phyloP scores from a whole-genome alignment of 2,888 invertebrate genomes.

The Cryptus armator region DNA sequence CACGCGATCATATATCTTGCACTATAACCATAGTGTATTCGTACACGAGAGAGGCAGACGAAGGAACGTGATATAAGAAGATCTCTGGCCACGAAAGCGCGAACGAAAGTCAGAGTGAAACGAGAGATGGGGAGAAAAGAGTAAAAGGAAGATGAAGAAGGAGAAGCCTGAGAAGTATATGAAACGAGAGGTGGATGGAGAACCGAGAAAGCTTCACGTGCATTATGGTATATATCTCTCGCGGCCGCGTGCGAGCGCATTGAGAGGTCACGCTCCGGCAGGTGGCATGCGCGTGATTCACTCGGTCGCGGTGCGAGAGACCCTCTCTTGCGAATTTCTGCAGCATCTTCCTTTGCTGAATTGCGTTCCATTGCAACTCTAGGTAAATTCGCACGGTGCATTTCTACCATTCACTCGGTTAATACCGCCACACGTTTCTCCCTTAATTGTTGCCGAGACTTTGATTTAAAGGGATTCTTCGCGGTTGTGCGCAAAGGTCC shows the following conservation, averaged over 20 bases:
- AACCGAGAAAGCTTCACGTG: conserved; percentile 63
- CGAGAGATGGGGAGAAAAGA: conserved; percentile 1
- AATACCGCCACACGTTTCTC: conserved; percentile 36
- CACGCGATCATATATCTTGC: not conserved
- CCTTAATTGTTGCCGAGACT: conserved; percentile 78
- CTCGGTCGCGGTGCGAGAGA: conserved; percentile 72
- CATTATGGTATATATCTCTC: conserved; percentile 60
- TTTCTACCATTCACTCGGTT: conserved; percentile 76
- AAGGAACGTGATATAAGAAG: conserved; percentile 28
- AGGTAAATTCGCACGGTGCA: conserved; percentile 61
- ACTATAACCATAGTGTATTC: conserved; percentile 7
- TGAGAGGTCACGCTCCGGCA: conserved; percentile 83
- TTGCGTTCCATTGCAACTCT: conserved; percentile 24
- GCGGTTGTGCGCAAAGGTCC: not conserved
- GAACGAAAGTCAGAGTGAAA: conserved; percentile 54
- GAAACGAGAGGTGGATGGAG: conserved; percentile 55
- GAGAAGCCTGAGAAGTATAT: conserved; percentile 44
- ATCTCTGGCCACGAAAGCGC: conserved; percentile 18
- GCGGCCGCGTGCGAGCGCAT: conserved; percentile 74
- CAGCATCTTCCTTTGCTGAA: conserved; percentile 49
- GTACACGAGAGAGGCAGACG: not conserved
- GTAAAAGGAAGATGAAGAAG: conserved; percentile 19
- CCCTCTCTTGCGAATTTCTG: conserved; percentile 15
- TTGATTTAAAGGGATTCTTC: conserved; percentile 72
- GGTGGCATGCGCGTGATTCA: conserved; percentile 82